These are phyloP conservation scores for Crocodylus rhombifer DNA, from an alignment of 2,797 vertebrate genomes.

Conservation along the genomic window DNA sequence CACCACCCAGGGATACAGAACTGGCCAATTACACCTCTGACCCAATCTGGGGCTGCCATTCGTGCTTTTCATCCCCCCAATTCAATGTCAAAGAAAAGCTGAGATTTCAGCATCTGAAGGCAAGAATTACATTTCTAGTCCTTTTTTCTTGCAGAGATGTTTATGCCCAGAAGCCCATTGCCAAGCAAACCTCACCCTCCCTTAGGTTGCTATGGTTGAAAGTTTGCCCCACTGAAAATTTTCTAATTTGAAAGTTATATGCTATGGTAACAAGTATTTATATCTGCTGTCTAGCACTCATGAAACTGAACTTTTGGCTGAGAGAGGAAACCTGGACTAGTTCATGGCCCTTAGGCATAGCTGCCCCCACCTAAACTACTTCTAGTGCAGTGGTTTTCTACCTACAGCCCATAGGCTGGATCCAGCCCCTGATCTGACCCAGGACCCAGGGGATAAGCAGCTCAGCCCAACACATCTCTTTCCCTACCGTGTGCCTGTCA, in stretches of 20 bases:
- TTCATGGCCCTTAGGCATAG: neutral
- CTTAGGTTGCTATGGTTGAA: neutral
- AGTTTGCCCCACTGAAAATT: neutral
- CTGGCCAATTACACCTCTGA: no score
- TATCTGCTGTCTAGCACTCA: neutral
- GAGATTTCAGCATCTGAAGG: neutral
- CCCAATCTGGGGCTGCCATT: neutral
- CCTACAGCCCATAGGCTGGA: no score
- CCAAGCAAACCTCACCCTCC: no score
- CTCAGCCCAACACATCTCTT: no score
- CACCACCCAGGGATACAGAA: no score
- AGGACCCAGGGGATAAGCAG: no score
- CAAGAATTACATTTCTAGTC: neutral
- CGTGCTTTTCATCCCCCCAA: neutral
- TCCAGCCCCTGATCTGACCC: no score
- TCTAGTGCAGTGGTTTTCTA: neutral
- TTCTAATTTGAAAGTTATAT: no score
- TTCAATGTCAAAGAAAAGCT: neutral
- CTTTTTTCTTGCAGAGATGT: neutral
- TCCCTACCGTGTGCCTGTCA: no score
- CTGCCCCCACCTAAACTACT: neutral
- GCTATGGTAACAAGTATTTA: no score
- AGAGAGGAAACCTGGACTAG: neutral
- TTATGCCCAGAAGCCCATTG: neutral
- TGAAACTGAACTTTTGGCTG: neutral